Conservation (phyloP, 2,888 invertebrate genomes). For the Cyclophora punctaria region DNA sequence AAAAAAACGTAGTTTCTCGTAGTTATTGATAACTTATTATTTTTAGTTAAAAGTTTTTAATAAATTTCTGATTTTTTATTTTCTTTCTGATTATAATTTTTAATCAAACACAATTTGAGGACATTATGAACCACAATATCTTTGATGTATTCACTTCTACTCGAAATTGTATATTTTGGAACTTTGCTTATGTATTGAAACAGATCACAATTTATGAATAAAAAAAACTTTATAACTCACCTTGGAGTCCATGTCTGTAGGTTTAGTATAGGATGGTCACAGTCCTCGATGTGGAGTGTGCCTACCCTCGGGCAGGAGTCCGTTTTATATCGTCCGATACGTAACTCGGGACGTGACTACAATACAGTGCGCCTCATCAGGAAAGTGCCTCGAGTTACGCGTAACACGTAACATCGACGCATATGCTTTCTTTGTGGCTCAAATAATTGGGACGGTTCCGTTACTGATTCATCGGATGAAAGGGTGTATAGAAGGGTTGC, state of each 20-base stretch:
- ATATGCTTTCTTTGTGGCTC: slow-evolving; percentile 26
- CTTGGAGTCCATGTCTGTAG: slow-evolving; percentile 68
- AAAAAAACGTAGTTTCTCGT: too few species aligned
- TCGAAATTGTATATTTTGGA: too few species aligned
- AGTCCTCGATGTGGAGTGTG: slow-evolving; percentile 59
- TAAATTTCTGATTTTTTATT: too few species aligned
- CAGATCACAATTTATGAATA: too few species aligned
- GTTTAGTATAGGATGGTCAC: slow-evolving; percentile 53
- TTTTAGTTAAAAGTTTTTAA: too few species aligned
- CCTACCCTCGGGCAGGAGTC: slow-evolving; percentile 29
- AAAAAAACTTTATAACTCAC: slow-evolving; percentile 30
- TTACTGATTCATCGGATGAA: slow-evolving; percentile 3
- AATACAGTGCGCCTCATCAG: slow-evolving; percentile 60
- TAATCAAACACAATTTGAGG: too few species aligned
- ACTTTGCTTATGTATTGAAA: too few species aligned
- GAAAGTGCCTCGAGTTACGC: slow-evolving; percentile 63
- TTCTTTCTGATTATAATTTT: too few species aligned
- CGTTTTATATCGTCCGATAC: slow-evolving; percentile 63
- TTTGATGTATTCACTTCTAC: too few species aligned
- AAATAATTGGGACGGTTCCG: slow-evolving; percentile 17
- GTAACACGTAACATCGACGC: slow-evolving; percentile 36
- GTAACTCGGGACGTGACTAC: slow-evolving; percentile 63
- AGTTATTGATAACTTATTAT: too few species aligned
- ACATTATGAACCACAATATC: too few species aligned
- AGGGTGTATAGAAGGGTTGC: too few species aligned